Evolutionary conservation across 2,113 vertebrate genomes (phyloP).

Genomic region (Chaetorhynchus papuensis): DNA sequence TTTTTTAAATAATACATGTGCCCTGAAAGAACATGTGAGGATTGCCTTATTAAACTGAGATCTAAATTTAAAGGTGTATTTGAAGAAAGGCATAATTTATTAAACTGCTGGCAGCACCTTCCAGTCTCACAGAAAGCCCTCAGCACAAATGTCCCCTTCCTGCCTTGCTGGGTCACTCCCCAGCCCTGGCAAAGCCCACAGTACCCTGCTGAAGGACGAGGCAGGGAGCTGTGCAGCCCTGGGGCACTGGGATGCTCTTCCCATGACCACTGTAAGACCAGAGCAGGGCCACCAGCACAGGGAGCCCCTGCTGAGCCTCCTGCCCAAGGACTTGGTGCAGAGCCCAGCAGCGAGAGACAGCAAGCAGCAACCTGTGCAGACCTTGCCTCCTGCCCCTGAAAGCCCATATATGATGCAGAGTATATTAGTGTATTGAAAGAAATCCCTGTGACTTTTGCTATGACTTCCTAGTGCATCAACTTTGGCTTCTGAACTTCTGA

Average conservation of each 20-base stretch:
- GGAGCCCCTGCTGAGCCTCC: fast-evolving
- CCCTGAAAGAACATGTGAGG: slow-evolving; percentile 19
- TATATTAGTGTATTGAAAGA: neutral
- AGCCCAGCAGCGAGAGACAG: neutral
- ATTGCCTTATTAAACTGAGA: slow-evolving; percentile 25
- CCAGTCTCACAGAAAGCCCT: neutral
- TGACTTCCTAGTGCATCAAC: neutral
- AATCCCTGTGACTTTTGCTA: neutral
- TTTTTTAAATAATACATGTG: slow-evolving; percentile 57
- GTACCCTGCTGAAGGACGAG: neutral
- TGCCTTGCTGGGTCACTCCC: neutral
- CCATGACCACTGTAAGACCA: neutral
- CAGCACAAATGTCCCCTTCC: neutral
- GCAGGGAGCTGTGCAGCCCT: neutral
- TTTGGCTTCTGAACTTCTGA: neutral
- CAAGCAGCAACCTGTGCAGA: neutral
- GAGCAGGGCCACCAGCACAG: fast-evolving
- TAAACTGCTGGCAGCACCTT: neutral
- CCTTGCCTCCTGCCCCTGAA: neutral
- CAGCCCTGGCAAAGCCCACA: neutral
- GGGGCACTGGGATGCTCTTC: neutral
- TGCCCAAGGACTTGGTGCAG: neutral
- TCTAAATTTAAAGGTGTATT: slow-evolving; percentile 28
- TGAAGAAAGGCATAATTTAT: neutral
- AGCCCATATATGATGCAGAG: neutral